Conservation (phyloP, 2,797 vertebrate genomes). For the Malacoctenus gilli region DNA sequence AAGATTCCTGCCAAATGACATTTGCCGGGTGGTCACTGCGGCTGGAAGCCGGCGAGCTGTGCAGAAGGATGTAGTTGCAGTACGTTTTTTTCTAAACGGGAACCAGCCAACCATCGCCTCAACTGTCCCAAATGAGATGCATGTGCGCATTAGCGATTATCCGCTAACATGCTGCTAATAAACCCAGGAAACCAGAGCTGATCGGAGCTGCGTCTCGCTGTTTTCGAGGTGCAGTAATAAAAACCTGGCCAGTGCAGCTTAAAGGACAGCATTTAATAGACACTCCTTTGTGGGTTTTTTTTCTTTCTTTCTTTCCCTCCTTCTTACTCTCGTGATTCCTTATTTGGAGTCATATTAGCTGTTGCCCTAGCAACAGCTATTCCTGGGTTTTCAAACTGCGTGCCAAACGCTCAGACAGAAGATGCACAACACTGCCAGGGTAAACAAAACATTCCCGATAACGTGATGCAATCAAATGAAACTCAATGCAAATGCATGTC, state of each 20-base stretch:
- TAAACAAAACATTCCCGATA: conserved; percentile 74
- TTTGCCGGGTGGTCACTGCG: no score
- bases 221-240: conserved; percentile 27
- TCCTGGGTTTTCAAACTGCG: conserved; percentile 59
- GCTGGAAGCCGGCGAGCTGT: no score
- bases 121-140: conserved; percentile 2
- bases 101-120: conserved; percentile 13
- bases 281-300: conserved; percentile 51
- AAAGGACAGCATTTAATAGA: conserved; percentile 53
- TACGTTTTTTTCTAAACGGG: conserved; percentile 1
- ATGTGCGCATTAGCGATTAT: background rate
- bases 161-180: conserved; percentile 8
- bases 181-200: conserved; percentile 8
- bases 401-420: conserved; percentile 65
- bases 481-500: conserved; percentile 56
- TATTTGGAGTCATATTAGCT: conserved; percentile 69
- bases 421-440: conserved; percentile 64
- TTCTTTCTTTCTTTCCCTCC: no score
- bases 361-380: conserved; percentile 74
- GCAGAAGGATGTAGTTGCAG: no score
- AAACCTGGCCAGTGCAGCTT: conserved; percentile 27
- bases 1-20: no score
- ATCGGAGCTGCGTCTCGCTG: background rate
- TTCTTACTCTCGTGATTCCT: conserved; percentile 53
- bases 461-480: conserved; percentile 74